These are phyloP conservation scores for Pseudotriccus pelzelni DNA, from an alignment of 2,797 vertebrate species.

Conservation along the genomic window DNA sequence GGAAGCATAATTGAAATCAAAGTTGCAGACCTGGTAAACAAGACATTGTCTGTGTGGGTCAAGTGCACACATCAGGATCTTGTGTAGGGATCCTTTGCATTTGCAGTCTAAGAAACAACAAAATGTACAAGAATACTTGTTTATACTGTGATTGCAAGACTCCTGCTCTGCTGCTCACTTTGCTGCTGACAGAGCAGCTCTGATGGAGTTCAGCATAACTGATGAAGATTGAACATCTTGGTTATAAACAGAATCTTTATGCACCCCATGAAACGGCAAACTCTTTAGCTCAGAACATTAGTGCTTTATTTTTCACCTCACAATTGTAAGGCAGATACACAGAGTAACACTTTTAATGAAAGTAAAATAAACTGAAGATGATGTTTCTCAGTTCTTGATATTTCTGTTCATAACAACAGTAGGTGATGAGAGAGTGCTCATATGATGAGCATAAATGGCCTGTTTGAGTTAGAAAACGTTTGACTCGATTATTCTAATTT, in stretches of 20 bases:
- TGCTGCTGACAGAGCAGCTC: background rate
- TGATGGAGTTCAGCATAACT: background rate
- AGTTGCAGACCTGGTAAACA: background rate
- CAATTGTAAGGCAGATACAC: background rate
- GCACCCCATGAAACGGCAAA: background rate
- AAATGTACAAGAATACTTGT: background rate
- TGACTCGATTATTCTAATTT: background rate
- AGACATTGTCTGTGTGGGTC: background rate
- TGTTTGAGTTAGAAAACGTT: background rate
- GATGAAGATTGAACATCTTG: background rate
- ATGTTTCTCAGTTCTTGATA: background rate
- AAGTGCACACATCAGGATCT: background rate
- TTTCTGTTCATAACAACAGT: background rate
- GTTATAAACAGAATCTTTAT: background rate
- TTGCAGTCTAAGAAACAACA: background rate
- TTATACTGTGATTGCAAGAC: background rate
- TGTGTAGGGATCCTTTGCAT: background rate
- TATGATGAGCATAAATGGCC: background rate
- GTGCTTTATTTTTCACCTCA: background rate
- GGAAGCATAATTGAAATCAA: background rate
- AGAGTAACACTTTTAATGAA: background rate
- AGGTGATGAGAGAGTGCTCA: background rate
- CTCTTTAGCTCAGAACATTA: background rate
- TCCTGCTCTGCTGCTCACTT: background rate
- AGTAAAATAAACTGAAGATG: background rate